Base-by-base conservation (phyloP, 2,888 invertebrate species). In the Drosophila phalerata region DNA sequence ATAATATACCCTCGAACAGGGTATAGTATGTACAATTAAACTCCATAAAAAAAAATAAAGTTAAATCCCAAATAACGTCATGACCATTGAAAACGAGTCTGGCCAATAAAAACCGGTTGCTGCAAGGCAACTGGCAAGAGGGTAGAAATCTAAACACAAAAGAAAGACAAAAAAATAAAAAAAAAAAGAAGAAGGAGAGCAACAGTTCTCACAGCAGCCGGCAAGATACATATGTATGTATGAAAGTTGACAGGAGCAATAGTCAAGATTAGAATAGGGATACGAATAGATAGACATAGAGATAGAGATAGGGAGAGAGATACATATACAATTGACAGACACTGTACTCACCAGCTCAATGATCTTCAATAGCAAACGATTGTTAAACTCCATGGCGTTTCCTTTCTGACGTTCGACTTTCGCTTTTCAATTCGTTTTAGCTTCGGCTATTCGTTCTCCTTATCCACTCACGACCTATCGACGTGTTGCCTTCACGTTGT, bases 341-440 rank as follows among this genome's bases (percentile, higher is more conserved):
- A 40, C n/a, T 55, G 9, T 63, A 88, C 92, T 91, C 74, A 92
- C 92, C 92, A 92, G 84, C 90, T 92, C 92, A 65, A 92, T 91
- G 66, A 92, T 87, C 89, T 92, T 92, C 74, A 92, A 81, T 55
- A 92, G 79, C 52, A 91, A 77, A 69, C 91, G 92, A 87, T 92
- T 92, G 79, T 92, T 92, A 70, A 92, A 91, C 81, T 92, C 91
- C 92, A 92, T 92, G 11, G 37, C 45, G 65, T 15, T 69, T 45
- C 37, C 37, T 30, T 51, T 34, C 28, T 49, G 45, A 34, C 13
- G 51, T 52, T 69, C 60, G 8, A 58, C 62, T 61, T 69, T 56
- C 49, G 56, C 43, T 62, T 47, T 60, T 60, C 17, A 38, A 48
- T 51, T 66, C 42, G 15, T 30, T 47, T 49, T 49, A 6, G 32